A percentile compares a stretch with the other conserved stretches of the same genome.
Conservation (phyloP, 2,888 invertebrate genomes). For the Allygus modestus region DNA sequence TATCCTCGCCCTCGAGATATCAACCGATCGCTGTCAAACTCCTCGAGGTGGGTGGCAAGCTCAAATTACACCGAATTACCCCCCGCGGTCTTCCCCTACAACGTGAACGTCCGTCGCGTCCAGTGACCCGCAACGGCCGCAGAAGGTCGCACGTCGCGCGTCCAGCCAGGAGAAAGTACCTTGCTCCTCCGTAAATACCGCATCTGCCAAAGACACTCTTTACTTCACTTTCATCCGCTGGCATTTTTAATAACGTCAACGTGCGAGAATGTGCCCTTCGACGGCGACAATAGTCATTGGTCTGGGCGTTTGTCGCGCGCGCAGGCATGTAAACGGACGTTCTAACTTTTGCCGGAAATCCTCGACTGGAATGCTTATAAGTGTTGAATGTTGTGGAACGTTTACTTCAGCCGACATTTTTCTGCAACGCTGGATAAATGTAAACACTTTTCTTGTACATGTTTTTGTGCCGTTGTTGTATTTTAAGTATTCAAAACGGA, state of each 20-base stretch:
- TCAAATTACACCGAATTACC: too few relatives aligned
- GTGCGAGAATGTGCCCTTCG: conserved; percentile 22
- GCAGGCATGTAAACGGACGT: not conserved
- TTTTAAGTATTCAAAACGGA: too few relatives aligned
- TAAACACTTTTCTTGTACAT: too few relatives aligned
- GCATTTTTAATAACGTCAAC: conserved; percentile 19
- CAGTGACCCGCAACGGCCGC: not conserved
- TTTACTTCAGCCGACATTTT: too few relatives aligned
- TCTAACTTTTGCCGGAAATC: not conserved
- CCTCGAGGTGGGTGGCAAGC: too few relatives aligned
- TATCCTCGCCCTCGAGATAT: too few relatives aligned
- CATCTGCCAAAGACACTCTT: conserved; percentile 31
- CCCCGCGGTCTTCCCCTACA: too few relatives aligned
- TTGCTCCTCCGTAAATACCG: conserved; percentile 18
- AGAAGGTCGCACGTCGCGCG: conserved; percentile 9
- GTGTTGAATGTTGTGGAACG: too few relatives aligned
- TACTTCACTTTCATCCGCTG: conserved; percentile 23
- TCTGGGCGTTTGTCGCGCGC: not conserved
- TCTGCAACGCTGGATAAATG: too few relatives aligned
- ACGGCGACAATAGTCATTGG: not conserved
- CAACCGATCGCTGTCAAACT: too few relatives aligned
- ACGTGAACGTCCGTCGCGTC: conserved; percentile 3
- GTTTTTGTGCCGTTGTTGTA: too few relatives aligned
- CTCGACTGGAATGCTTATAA: not conserved
- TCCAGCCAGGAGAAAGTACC: not conserved